Evolutionary conservation across 2,888 invertebrate genomes (phyloP).

Genomic region (Perizoma flavofasciatum): DNA sequence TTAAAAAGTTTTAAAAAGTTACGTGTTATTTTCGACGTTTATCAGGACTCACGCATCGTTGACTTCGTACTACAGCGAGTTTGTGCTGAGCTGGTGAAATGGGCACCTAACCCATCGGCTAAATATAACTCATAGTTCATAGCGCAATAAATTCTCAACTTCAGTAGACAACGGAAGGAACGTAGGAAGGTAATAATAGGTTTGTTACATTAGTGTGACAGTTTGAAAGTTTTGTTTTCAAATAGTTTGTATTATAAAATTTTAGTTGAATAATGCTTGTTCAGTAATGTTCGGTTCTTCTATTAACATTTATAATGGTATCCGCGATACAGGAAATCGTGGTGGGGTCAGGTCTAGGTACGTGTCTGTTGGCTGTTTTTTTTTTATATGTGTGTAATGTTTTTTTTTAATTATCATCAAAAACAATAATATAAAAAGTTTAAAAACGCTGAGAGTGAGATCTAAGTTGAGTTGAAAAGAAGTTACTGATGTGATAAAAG

Average conservation of each 20-base stretch:
- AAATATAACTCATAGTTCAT: conserved; percentile 48
- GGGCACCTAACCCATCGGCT: conserved; percentile 37
- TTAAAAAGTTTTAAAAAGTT: no score
- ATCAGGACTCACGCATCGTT: conserved; percentile 66
- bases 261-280: no score
- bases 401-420: not conserved
- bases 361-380: no score
- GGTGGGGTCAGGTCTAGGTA: no score
- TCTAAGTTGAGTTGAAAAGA: conserved; percentile 29
- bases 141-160: conserved; percentile 39
- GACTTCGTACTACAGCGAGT: conserved; percentile 55
- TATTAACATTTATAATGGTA: no score
- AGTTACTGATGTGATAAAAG: conserved; percentile 39
- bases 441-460: conserved; percentile 16
- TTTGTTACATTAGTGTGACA: conserved; percentile 3
- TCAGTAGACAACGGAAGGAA: conserved; percentile 22
- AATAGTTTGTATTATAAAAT: no score
- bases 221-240: not conserved
- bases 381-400: no score
- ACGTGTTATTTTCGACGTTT: conserved; percentile 30
- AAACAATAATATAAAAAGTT: conserved; percentile 16
- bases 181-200: not conserved
- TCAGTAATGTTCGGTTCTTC: no score
- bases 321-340: no score
- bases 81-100: conserved; percentile 46